Evolutionary conservation across 2,797 vertebrate species (phyloP), one percentile per base, ranked within the genome.

Genomic region (Enteromius paludinosus): DNA sequence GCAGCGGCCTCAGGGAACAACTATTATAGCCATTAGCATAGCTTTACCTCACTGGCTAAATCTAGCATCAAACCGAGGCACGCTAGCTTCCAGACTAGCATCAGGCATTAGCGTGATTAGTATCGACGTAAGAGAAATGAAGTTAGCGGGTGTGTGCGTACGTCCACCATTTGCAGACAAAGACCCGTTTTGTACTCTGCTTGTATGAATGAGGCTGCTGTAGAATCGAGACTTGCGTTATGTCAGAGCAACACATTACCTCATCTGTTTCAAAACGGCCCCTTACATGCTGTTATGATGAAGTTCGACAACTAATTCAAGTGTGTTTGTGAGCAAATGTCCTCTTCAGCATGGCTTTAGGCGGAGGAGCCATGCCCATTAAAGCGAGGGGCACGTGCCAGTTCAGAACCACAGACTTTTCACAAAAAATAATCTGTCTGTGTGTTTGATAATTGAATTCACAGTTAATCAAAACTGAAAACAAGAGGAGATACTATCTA

Each of bases 151-250:
- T 82, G 74, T 74, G 69, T 70, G 54, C 4, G 25, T 85, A 43
- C 71, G 81, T 82, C 11, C 23, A 9, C 18, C 12, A 15, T 33
- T 43, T 45, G 35, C 1, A 82, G 49, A 76, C 81, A 82, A 76
- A 82, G 81, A 75, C 9, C 52, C 15, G 33, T 76, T 75, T 76
- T 69, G 56, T 82, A 12, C 38, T 12, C 33, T 25, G 52, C 72
- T 68, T n/a, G 72, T 28, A 83, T 70, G 81, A 83, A 83, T 77
- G 64, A 76, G 73, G 73, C 81, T 62, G 49, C 72, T 78, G 64
- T 85, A 47, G 61, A 68, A 68, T 41, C 25, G 30, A 73, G 59
- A 66, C 56, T 64, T 2, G 1, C 17, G 18, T 43, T 54, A 30
- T 70, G 66, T 43, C 73, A 47, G 59, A 25, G 47, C n/a, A 72